These are phyloP conservation scores for Tetramorium simillimum DNA, from an alignment of 1,140 invertebrate species.

Conservation along the genomic window DNA sequence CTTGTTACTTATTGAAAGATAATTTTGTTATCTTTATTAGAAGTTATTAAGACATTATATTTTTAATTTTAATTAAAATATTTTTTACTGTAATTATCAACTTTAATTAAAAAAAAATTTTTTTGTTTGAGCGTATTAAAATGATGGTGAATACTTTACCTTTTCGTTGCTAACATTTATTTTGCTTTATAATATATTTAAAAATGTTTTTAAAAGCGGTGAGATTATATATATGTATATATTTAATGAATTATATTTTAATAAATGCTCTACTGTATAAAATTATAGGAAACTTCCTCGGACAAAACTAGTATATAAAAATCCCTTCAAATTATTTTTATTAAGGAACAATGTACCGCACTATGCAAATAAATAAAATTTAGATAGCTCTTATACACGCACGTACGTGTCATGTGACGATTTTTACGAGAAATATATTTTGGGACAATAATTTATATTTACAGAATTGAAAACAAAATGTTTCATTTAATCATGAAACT, in stretches of 20 bases:
- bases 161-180: conserved; percentile 27
- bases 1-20: conserved; percentile 13
- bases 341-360: neutral
- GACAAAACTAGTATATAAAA: neutral
- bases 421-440: conserved; percentile 5
- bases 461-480: conserved; percentile 29
- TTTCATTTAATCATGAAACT: conserved; percentile 25
- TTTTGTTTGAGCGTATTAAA: neutral
- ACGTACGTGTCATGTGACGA: neutral
- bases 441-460: conserved; percentile 20
- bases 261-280: neutral
- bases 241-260: neutral
- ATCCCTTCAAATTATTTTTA: neutral
- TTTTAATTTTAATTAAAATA: conserved; percentile 21
- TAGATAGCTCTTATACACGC: neutral
- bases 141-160: neutral
- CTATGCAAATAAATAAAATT: conserved; percentile 32
- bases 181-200: conserved; percentile 29
- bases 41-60: conserved; percentile 2
- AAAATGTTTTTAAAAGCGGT: conserved; percentile 6
- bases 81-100: neutral
- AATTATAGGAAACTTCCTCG: conserved; percentile 25
- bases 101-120: neutral
- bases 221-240: neutral
- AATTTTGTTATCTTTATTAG: neutral